These are phyloP conservation scores for Meriones psammophilus DNA, from an alignment of 2,797 vertebrate genomes.

Conservation along the genomic window DNA sequence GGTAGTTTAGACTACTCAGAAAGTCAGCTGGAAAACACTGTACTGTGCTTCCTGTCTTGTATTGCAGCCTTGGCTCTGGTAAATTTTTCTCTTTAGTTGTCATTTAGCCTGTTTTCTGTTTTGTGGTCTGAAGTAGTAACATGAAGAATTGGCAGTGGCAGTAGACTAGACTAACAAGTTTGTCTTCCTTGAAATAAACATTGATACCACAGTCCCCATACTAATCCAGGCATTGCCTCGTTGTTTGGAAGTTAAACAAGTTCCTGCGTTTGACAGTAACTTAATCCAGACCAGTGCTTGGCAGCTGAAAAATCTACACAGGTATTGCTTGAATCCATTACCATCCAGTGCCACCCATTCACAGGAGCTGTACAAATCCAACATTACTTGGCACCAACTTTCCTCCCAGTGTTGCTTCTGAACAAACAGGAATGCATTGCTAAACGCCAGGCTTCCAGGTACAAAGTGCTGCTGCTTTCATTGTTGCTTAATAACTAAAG, in stretches of 20 bases:
- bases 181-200: neutral
- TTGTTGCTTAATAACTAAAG: neutral
- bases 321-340: neutral
- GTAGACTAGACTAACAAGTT: neutral
- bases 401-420: neutral
- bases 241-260: neutral
- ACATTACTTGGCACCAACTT: neutral
- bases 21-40: neutral
- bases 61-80: neutral
- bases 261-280: neutral
- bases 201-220: neutral
- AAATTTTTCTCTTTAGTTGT: neutral
- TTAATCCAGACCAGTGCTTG: neutral
- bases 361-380: neutral
- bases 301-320: neutral
- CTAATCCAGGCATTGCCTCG: neutral
- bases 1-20: neutral
- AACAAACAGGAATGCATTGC: neutral
- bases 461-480: neutral
- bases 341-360: neutral
- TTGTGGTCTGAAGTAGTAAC: neutral
- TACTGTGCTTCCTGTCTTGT: neutral
- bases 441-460: neutral
- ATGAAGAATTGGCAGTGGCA: neutral
- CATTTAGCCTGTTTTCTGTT: neutral